Evolutionary conservation across 2,888 invertebrate genomes (phyloP).

Genomic region (Muscina levida): DNA sequence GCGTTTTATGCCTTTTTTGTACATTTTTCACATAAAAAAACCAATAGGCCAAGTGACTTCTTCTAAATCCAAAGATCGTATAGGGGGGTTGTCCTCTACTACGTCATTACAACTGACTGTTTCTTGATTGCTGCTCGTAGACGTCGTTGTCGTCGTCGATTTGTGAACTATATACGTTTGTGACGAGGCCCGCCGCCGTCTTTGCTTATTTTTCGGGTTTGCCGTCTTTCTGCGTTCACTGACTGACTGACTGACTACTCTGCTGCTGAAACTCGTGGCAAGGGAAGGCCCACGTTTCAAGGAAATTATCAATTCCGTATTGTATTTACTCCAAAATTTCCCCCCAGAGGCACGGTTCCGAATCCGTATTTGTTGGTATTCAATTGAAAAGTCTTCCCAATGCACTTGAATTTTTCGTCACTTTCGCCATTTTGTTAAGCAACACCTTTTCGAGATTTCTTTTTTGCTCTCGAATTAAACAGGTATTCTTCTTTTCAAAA

Average conservation of each 20-base stretch:
- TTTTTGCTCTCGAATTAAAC: constrained; percentile 26
- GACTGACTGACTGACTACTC: too few relatives aligned
- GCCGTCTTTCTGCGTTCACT: neutral
- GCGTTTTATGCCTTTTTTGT: constrained; percentile 20
- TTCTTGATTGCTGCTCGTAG: constrained; percentile 20
- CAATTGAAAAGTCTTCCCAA: constrained; percentile 40
- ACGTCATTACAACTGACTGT: constrained; percentile 35
- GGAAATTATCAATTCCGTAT: constrained; percentile 12
- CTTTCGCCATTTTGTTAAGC: constrained; percentile 65
- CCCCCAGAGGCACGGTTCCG: neutral
- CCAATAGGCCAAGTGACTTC: constrained; percentile 4
- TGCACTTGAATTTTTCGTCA: constrained; percentile 57
- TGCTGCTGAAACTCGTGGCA: constrained; percentile 59
- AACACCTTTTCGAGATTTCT: constrained; percentile 51
- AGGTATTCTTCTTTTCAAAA: constrained; percentile 50
- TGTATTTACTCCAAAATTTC: constrained; percentile 23
- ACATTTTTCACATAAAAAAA: constrained; percentile 7
- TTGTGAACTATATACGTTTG: too few relatives aligned
- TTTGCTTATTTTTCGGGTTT: constrained; percentile 1
- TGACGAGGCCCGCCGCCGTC: neutral
- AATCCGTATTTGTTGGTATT: constrained; percentile 18
- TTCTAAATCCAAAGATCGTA: constrained; percentile 29
- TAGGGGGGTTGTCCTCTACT: constrained; percentile 46
- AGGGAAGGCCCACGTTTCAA: constrained; percentile 29
- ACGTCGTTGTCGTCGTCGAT: too few relatives aligned